These are phyloP conservation scores for Pogona vitticeps DNA, from an alignment of 2,113 vertebrate species.

Conservation along the genomic window DNA sequence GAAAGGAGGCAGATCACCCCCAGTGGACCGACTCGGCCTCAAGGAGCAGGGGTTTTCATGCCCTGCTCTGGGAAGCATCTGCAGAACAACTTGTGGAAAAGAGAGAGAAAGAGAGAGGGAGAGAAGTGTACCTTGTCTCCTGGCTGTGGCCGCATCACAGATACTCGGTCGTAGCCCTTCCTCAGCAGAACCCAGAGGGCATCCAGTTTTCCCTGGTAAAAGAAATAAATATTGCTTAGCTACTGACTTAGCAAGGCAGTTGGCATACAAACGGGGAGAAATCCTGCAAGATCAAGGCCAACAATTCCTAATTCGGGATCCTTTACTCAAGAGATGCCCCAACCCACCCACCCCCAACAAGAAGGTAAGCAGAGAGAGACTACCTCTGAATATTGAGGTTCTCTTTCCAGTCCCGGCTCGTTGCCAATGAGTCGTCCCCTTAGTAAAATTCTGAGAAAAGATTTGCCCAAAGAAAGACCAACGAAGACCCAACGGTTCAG, in stretches of 20 bases:
- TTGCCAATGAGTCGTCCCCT: neutral
- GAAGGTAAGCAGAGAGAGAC: neutral
- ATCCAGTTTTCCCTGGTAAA: conserved; percentile 91
- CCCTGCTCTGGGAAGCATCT: too few relatives aligned
- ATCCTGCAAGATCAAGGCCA: neutral
- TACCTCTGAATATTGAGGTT: neutral
- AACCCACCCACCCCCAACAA: neutral
- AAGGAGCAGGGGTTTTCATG: too few relatives aligned
- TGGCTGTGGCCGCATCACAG: conserved; percentile 95
- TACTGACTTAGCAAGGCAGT: neutral
- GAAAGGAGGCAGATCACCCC: too few relatives aligned
- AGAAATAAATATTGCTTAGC: conserved; percentile 23
- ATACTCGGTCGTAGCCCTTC: conserved; percentile 95
- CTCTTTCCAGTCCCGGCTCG: neutral
- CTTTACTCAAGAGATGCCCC: neutral
- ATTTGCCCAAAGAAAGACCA: neutral
- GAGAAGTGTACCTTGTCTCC: conserved; percentile 89
- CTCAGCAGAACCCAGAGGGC: conserved; percentile 92
- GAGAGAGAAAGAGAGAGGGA: too few relatives aligned
- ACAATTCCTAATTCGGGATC: too few relatives aligned
- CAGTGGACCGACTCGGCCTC: too few relatives aligned
- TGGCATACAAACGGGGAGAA: neutral
- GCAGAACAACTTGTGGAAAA: too few relatives aligned
- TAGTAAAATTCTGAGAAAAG: neutral
- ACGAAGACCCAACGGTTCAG: too few relatives aligned